These are phyloP conservation scores for Scatophagus argus DNA, from an alignment of 2,113 vertebrate genomes.

Conservation along the genomic window DNA sequence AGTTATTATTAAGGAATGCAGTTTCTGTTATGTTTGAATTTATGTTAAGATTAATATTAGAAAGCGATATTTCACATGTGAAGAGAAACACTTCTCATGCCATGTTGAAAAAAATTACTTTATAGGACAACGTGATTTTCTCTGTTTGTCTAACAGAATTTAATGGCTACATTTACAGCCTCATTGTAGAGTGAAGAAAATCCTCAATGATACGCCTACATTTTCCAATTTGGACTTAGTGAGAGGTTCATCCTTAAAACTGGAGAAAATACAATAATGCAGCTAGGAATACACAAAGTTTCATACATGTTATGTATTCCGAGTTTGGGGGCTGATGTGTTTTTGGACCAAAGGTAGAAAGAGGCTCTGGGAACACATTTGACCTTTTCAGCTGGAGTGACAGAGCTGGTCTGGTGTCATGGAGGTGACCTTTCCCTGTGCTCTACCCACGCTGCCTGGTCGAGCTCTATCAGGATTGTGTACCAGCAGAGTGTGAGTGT, in stretches of 20 bases:
- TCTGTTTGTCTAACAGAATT: neutral
- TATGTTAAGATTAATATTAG: neutral
- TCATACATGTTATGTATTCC: constrained; percentile 17
- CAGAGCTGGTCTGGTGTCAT: constrained; percentile 73
- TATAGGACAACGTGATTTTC: neutral
- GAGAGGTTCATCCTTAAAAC: constrained; percentile 3
- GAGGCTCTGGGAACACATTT: constrained; percentile 69
- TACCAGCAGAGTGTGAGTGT: constrained; percentile 17
- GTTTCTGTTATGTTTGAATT: neutral
- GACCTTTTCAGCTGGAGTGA: constrained; percentile 85
- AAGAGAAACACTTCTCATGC: no score
- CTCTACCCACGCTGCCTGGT: constrained; percentile 52
- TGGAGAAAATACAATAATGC: neutral
- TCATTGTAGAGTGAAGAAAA: neutral
- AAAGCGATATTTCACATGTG: neutral
- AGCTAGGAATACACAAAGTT: constrained; percentile 16
- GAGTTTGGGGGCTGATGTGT: constrained; percentile 19
- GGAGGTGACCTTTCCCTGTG: constrained; percentile 81
- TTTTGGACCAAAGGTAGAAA: constrained; percentile 54
- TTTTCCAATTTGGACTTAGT: neutral
- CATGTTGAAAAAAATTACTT: no score
- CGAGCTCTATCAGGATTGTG: constrained; percentile 47
- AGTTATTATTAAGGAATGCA: neutral
- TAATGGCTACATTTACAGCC: neutral
- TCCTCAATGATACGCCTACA: neutral